A percentile compares a stretch with the other conserved stretches of the same genome.
These are phyloP conservation scores for Lasioglossum albipes DNA, from an alignment of 1,140 invertebrate species.

Conservation along the genomic window DNA sequence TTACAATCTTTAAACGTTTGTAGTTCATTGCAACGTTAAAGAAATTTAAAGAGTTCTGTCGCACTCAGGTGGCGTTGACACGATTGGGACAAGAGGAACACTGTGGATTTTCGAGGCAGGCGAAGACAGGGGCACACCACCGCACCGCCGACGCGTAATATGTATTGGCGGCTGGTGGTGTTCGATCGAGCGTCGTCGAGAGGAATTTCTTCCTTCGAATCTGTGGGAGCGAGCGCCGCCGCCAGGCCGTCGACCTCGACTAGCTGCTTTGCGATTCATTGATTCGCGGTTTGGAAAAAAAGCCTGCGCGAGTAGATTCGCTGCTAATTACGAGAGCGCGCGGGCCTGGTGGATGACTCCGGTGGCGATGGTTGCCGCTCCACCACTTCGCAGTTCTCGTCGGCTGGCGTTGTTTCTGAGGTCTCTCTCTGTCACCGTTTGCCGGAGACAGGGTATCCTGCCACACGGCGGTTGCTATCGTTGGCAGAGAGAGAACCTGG, in stretches of 20 bases:
- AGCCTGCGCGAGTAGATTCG: conserved; percentile 32
- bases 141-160: conserved; percentile 34
- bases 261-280: conserved; percentile 52
- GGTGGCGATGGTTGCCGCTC: background rate
- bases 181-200: conserved; percentile 51
- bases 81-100: background rate
- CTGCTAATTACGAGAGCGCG: conserved; percentile 58
- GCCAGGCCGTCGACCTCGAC: conserved; percentile 52
- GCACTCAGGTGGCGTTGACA: too few species aligned
- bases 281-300: conserved; percentile 52
- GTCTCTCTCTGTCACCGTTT: too few species aligned
- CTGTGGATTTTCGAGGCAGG: conserved; percentile 33
- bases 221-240: background rate
- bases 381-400: background rate
- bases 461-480: too few species aligned
- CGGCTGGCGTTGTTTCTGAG: too few species aligned
- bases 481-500: too few species aligned
- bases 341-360: background rate
- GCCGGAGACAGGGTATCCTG: background rate
- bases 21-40: too few species aligned
- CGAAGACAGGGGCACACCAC: background rate
- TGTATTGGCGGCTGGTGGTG: conserved; percentile 16
- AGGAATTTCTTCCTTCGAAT: conserved; percentile 44
- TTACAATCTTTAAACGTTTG: too few species aligned
- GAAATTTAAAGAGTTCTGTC: too few species aligned